phyloP scores from a whole-genome alignment of 2,797 vertebrate genomes.

The Eospalax fontanierii region DNA sequence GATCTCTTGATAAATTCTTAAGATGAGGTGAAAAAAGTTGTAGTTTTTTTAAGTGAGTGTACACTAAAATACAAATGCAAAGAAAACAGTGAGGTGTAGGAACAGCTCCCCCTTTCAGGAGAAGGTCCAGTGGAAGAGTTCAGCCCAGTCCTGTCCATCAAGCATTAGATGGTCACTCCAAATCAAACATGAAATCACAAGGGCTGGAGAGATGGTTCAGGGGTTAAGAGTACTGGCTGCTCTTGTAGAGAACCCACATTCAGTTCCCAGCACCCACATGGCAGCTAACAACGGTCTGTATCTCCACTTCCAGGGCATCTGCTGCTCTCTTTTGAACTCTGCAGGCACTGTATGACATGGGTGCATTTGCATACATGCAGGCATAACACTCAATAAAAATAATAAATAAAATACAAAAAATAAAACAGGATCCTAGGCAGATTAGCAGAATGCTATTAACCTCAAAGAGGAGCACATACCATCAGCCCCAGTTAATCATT shows the following conservation, averaged over 20 bases:
- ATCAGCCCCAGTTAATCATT: no score
- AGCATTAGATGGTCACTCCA: neutral
- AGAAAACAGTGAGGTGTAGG: neutral
- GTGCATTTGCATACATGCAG: no score
- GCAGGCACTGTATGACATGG: no score
- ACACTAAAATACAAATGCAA: constrained; percentile 9
- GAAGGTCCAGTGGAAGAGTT: neutral
- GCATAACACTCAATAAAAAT: no score
- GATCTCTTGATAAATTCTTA: neutral
- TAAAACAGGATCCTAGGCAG: no score
- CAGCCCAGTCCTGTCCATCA: neutral
- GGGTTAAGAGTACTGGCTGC: neutral
- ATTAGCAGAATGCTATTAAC: neutral
- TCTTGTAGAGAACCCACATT: no score
- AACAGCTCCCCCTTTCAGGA: neutral
- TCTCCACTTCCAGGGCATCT: no score
- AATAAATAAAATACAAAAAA: no score
- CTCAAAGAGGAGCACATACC: neutral
- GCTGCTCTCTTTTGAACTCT: no score
- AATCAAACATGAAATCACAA: neutral
- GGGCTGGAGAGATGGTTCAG: no score
- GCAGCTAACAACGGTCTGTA: no score
- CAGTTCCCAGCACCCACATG: no score
- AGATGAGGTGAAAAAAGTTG: neutral
- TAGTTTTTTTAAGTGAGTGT: neutral